Evolutionary conservation across 2,113 vertebrate species (phyloP).

Genomic region (Macroglossus sobrinus): DNA sequence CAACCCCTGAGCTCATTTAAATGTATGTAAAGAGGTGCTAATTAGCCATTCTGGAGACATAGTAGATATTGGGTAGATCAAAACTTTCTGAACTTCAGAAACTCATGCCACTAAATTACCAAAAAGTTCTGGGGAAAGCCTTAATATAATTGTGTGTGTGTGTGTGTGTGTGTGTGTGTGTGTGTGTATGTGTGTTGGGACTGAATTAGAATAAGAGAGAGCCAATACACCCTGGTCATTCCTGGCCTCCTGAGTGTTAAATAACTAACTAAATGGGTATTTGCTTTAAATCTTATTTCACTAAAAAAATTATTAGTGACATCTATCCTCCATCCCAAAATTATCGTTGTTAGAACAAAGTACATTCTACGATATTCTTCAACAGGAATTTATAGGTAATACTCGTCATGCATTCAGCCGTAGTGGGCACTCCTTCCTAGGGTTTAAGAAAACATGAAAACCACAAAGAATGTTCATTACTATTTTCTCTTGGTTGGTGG

Average conservation of each 20-base stretch:
- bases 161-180: not conserved
- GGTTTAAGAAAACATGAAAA: constrained; percentile 57
- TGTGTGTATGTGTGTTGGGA: not conserved
- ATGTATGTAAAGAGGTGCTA: not conserved
- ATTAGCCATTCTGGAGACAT: not conserved
- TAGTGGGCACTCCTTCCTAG: not conserved
- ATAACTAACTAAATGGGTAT: not conserved
- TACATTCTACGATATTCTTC: not conserved
- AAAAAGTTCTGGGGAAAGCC: not conserved
- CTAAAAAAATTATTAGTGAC: not conserved
- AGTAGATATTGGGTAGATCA: not conserved
- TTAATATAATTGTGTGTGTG: not conserved
- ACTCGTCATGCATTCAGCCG: not conserved
- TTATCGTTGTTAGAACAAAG: not conserved
- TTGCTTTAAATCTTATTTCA: not conserved
- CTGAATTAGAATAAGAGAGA: not conserved
- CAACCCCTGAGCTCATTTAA: not conserved
- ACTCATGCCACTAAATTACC: not conserved
- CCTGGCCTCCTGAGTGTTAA: not conserved
- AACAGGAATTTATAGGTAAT: not conserved
- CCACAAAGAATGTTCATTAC: constrained; percentile 67
- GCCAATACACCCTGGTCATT: not conserved
- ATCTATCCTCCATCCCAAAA: fast-evolving
- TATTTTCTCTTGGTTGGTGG: constrained; percentile 42
- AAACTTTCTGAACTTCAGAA: not conserved